Evolutionary conservation across 2,113 vertebrate species (phyloP).

Genomic region (Leucoraja erinaceus): DNA sequence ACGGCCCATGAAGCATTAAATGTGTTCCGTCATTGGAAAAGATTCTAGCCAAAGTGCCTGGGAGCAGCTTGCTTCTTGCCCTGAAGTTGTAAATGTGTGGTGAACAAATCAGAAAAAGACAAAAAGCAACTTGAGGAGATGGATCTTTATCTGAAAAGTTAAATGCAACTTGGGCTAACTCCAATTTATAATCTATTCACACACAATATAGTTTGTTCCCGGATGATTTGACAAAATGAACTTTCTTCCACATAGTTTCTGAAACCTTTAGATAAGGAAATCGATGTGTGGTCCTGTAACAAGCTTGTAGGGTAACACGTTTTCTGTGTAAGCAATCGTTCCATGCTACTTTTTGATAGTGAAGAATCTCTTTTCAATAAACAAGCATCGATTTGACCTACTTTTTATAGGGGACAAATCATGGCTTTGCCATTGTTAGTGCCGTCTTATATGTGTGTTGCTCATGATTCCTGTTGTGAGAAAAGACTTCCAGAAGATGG

Average conservation of each 20-base stretch:
- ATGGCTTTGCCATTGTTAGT: neutral
- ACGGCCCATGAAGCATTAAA: neutral
- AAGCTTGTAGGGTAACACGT: neutral
- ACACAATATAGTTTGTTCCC: neutral
- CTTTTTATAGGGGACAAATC: neutral
- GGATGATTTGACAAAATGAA: neutral
- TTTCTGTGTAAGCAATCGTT: neutral
- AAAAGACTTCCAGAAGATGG: neutral
- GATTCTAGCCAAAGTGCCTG: neutral
- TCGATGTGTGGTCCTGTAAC: neutral
- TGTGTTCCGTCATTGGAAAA: neutral
- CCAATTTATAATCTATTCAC: neutral
- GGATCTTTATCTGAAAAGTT: neutral
- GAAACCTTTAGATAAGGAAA: neutral
- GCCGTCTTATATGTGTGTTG: neutral
- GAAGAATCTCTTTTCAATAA: neutral
- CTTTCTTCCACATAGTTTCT: neutral
- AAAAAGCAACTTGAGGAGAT: neutral
- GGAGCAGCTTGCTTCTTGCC: neutral
- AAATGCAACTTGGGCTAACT: neutral
- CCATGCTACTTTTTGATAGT: neutral
- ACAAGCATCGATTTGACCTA: neutral
- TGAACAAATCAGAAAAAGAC: neutral
- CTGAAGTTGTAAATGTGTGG: neutral
- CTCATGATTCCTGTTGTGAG: neutral